Base-by-base conservation (phyloP, 2,113 vertebrate genomes). In the Rhinolophus sinicus region DNA sequence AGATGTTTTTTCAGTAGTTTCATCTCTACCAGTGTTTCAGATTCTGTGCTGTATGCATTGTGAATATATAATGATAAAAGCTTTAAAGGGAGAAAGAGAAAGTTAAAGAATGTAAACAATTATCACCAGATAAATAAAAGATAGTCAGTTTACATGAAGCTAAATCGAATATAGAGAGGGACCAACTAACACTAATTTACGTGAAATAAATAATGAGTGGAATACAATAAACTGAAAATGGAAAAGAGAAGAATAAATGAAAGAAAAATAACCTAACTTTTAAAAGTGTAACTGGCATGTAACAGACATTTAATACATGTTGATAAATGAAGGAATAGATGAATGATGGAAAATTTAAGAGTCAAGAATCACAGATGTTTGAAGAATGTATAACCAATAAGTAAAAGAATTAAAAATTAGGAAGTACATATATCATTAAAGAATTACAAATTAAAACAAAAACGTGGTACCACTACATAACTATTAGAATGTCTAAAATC, bases 11-110 rank as follows among this genome's bases (percentile, higher is more conserved):
- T 98, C 97, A 95, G 95, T 97, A 95, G 93, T 98, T 98, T 97
- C 90, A 95, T 98, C 84, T 98, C 92, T 98, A 98, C 97, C 93
- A 97, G 93, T 98, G 95, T 97, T 98, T 98, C 96, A 97, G 91
- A 97, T 93, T 96, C 95, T 98, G 1, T 54, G 92, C 89, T 98
- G 13, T 96, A 90, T 90, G 84, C 96, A 96, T 62, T 38, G 70
- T 97, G 89, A 97, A 88, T 96, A 98, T 69, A 92, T 94, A 98
- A 97, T 96, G 97, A 97, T 97, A 95, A 97, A 96, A 60, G 0
- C 54, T 97, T 97, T 97, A 76, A 96, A 92, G 88, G 26, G 67
- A 88, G 60, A 72, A 96, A 78, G 73, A 65, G 16, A 97, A 97
- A 92, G 84, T 96, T 97, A 82, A 92, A 96, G 78, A 97, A 96